A percentile compares a stretch with the other conserved stretches of the same genome.
Conservation (phyloP, 1,140 invertebrate species). For the Zaprionus ornatus region DNA sequence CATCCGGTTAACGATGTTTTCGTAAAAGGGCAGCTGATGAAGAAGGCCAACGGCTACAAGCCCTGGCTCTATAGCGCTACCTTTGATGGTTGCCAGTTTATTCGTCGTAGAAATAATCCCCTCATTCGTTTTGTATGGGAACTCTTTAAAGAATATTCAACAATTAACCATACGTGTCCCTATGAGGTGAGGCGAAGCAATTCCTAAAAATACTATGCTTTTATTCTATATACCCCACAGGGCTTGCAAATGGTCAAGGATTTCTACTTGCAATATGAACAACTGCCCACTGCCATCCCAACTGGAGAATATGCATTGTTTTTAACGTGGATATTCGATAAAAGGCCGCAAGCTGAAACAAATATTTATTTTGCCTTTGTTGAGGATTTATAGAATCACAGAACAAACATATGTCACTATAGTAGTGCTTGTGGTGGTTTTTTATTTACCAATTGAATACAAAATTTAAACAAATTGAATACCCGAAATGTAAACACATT, state of each 20-base stretch:
- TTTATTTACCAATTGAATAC: not conserved
- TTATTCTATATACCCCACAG: not conserved
- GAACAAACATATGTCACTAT: not conserved
- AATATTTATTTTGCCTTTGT: constrained; percentile 56
- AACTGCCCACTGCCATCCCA: constrained; percentile 46
- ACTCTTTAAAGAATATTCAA: constrained; percentile 53
- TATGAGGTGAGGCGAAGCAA: constrained; percentile 36
- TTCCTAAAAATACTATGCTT: not conserved
- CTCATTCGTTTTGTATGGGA: constrained; percentile 44
- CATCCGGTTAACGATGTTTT: constrained; percentile 41
- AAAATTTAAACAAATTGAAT: too few species aligned
- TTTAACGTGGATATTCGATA: constrained; percentile 47
- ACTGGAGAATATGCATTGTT: constrained; percentile 52
- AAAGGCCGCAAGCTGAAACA: constrained; percentile 41
- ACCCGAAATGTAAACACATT: too few species aligned
- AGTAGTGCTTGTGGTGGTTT: not conserved
- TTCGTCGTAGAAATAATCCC: constrained; percentile 40
- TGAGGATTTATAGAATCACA: constrained; percentile 29
- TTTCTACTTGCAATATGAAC: constrained; percentile 46
- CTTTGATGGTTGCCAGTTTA: constrained; percentile 53
- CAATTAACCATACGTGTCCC: constrained; percentile 56
- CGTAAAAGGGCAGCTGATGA: constrained; percentile 42
- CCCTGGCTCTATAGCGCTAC: constrained; percentile 53
- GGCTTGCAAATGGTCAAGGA: constrained; percentile 51
- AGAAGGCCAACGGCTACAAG: constrained; percentile 58